Base-by-base conservation (phyloP, 2,797 vertebrate species). In the Gorsachius magnificus region DNA sequence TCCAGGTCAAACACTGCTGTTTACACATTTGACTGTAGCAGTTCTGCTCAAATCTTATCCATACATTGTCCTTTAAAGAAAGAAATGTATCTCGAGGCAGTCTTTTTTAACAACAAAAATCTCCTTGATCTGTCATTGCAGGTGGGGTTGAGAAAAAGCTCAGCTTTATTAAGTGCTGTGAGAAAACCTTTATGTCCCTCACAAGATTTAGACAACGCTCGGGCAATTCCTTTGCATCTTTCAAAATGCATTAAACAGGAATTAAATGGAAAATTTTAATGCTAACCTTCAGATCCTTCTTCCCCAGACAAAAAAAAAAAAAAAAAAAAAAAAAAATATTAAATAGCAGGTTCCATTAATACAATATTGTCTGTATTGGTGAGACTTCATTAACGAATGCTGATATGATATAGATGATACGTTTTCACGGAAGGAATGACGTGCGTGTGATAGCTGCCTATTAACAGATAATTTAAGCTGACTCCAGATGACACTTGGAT, bases 121-220 rank as follows among this genome's bases (percentile, higher is more conserved):
- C 75, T 91, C 82, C 81, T 92, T 90, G 54, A 90, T 85, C 74
- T 94, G 56, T 82, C 81, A 80, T 81, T 95, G 90, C 25, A 95
- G 31, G 36, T 66, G 72, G 43, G 21, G 13, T 51, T 95, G 65
- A 90, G 66, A 28, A 31, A 96, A 94, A 94, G 60, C 70, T 91
- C 50, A 68, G 54, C 51, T 96, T 96, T 69, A 63, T 78, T 83
- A 80, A 93, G 71, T 26, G 24, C 51, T 78, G 33, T 75, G 63
- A 94, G 50, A 84, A 87, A 93, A 48, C 20, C 33, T 94, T 88
- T 68, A 46, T 56, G 54, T 86, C 29, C 50, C 93, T 87, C 20
- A 13, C 53, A 91, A 93, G 56, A 87, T 82, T 91, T 79, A 84
- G 82, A 74, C 56, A 58, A 48, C 86, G 22, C 17, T 53, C 54